Evolutionary conservation across 2,797 vertebrate species (phyloP), one percentile per base, ranked within the genome.

Genomic region (Myripristis jacobus): DNA sequence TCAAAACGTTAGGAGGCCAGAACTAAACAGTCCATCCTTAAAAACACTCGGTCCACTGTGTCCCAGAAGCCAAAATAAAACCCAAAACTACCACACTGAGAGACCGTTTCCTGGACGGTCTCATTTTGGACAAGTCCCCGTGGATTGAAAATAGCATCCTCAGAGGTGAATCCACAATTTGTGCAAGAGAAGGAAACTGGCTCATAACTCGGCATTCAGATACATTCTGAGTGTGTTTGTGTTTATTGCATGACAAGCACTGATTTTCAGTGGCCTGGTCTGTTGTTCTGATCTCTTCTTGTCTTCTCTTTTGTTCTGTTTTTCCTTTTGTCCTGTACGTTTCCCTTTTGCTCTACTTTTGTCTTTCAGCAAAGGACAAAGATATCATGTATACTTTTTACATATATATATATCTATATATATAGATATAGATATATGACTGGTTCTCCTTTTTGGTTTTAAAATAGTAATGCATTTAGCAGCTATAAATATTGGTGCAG

Each of bases 51-150:
- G 41, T 60, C 64, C 71, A 73, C 77, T 79, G 87, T 81, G 64
- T 85, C 36, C 70, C 78, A 71, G 64, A 66, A 77, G 72, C 73
- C 61, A 79, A 83, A 88, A 85, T 80, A 80, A 81, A 84, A 70
- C 51, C 75, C 70, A 57, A 75, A 65, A 55, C 73, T 60, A 80
- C 84, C 65, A 12, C 84, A 80, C 56, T n/a, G 74, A 81, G 77
- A 60, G 75, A 85, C 71, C 47, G 6, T 78, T 86, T 90, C 87
- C 75, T 75, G 74, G 51, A 82, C 73, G 46, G 31, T 82, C 69
- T 66, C 43, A 81, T 81, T 70, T 70, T 50, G 56, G 29, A 29
- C 27, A 29, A 70, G 76, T 46, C 61, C 16, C 25, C 19, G 18
- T 25, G 52, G 51, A 63, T 25, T 64, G 56, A 79, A 80, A 86